Conservation (phyloP, 2,888 invertebrate genomes). For the Andrena bucephala region DNA sequence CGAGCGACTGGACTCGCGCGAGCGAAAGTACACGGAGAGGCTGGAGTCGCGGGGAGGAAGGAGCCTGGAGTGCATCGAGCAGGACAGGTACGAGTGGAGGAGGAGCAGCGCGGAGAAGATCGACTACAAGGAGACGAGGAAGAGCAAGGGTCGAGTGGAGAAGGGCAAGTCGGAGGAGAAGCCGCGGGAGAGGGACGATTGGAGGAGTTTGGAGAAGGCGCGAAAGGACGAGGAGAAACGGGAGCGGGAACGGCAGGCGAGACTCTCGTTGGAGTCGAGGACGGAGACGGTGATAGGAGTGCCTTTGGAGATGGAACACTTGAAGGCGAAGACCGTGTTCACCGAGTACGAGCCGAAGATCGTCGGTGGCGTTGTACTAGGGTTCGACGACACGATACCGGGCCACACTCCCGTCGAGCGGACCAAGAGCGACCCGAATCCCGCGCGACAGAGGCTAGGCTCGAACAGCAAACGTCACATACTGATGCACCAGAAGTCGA, state of each 20-base stretch:
- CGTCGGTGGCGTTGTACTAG: slow-evolving; percentile 82
- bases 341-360: slow-evolving; percentile 90
- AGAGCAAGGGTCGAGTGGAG: slow-evolving; percentile 56
- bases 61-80: slow-evolving; percentile 76
- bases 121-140: slow-evolving; percentile 69
- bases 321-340: slow-evolving; percentile 84
- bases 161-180: slow-evolving; percentile 76
- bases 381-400: slow-evolving; percentile 79
- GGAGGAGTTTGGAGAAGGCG: slow-evolving; percentile 82
- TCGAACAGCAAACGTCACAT: slow-evolving; percentile 92
- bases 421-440: slow-evolving; percentile 95
- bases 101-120: slow-evolving; percentile 67
- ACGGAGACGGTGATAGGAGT: slow-evolving; percentile 77
- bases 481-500: slow-evolving; percentile 94
- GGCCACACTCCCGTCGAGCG: slow-evolving; percentile 91
- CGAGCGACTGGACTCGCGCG: slow-evolving; percentile 71
- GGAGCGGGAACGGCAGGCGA: slow-evolving; percentile 78
- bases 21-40: slow-evolving; percentile 57
- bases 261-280: slow-evolving; percentile 77
- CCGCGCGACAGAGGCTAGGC: slow-evolving; percentile 90
- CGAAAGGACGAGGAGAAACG: slow-evolving; percentile 80
- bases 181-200: slow-evolving; percentile 82
- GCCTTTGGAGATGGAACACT: slow-evolving; percentile 77
- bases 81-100: slow-evolving; percentile 64
- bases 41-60: slow-evolving; percentile 72